Conservation (phyloP, 2,113 vertebrate species). For the Psilopsiagon aurifrons region DNA sequence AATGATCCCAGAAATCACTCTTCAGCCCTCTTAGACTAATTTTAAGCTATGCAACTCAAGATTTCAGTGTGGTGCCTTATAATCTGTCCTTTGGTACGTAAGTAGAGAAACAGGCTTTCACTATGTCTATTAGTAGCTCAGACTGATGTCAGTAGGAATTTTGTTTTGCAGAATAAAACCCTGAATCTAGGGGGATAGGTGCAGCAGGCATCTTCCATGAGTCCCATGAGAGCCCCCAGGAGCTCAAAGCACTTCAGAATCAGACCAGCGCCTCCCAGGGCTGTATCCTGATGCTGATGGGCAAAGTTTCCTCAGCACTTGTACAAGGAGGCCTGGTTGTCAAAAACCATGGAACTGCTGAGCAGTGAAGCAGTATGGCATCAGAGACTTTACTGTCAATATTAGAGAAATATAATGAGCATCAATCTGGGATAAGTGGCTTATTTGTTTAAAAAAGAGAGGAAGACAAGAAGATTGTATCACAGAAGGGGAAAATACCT, state of each 20-base stretch:
- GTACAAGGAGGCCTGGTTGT: neutral
- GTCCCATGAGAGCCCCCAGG: fast-evolving
- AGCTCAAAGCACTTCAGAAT: neutral
- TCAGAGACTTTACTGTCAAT: neutral
- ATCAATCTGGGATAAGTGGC: neutral
- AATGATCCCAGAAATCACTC: neutral
- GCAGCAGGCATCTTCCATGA: neutral
- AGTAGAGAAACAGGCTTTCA: neutral
- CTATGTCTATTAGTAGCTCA: neutral
- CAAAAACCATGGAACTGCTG: neutral
- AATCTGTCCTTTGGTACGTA: neutral
- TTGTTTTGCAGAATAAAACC: neutral
- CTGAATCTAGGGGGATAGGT: neutral
- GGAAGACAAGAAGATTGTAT: neutral
- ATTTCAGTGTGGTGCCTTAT: neutral
- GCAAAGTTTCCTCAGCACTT: neutral
- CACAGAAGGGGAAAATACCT: neutral
- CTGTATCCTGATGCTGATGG: neutral
- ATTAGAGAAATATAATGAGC: neutral
- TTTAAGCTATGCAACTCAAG: neutral
- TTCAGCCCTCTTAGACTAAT: neutral
- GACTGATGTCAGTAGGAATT: neutral
- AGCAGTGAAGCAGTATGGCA: neutral
- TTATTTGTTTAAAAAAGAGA: neutral
- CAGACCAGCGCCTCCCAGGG: neutral